Conservation (phyloP, 2,888 invertebrate genomes). For the Hyppa rectilinea region DNA sequence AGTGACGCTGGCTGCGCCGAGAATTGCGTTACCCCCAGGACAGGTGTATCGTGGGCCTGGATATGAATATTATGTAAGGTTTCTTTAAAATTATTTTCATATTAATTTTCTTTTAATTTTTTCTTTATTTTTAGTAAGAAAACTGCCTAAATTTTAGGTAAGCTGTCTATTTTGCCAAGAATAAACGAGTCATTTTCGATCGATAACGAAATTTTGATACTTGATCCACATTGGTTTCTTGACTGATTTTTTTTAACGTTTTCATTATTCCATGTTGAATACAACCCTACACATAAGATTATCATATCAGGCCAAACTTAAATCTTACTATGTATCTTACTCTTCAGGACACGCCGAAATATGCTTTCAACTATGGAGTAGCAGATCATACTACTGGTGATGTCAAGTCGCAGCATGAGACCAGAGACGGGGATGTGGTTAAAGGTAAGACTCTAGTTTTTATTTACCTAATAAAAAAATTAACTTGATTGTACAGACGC, state of each 20-base stretch:
- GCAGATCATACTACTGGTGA: constrained; percentile 91
- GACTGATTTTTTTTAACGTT: too few species aligned
- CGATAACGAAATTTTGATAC: too few species aligned
- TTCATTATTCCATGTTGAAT: too few species aligned
- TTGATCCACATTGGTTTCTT: too few species aligned
- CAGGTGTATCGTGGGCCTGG: constrained; percentile 84
- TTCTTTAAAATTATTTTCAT: neutral
- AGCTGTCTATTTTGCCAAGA: too few species aligned
- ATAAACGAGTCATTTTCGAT: too few species aligned
- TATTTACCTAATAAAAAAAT: too few species aligned
- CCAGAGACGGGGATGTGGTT: constrained; percentile 92
- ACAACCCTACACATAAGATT: too few species aligned
- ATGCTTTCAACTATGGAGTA: constrained; percentile 92
- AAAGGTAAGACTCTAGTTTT: too few species aligned
- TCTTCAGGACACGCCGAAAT: constrained; percentile 90
- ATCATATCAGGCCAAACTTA: neutral
- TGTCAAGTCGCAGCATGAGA: constrained; percentile 92
- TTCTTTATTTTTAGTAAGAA: too few species aligned
- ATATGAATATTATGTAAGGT: constrained; percentile 92
- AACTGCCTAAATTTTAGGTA: too few species aligned
- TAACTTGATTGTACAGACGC: too few species aligned
- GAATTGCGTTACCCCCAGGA: constrained; percentile 69
- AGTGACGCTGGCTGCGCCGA: constrained; percentile 76
- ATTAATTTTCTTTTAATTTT: neutral
- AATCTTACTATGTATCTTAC: constrained; percentile 5